A percentile compares a stretch with the other conserved stretches of the same genome.
Evolutionary conservation across 2,113 vertebrate species (phyloP).

Genomic region (Anarhynchus alexandrinus): DNA sequence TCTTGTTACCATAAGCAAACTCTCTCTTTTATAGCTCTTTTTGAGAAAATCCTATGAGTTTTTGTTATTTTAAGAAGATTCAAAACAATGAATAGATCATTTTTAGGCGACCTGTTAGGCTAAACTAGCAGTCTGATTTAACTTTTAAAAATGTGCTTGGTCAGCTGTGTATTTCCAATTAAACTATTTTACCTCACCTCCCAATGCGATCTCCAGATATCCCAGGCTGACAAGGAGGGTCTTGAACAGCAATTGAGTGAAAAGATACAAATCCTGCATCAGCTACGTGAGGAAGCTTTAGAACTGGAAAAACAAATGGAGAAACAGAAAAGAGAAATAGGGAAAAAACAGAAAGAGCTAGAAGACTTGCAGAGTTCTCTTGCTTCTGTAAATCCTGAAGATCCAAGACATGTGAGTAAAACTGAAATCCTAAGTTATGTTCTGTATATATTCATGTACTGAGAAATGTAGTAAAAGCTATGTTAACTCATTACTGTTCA

Average conservation of each 20-base stretch:
- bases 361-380: conserved; percentile 66
- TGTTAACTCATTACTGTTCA: background rate
- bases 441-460: background rate
- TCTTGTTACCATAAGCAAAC: background rate
- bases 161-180: background rate
- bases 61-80: background rate
- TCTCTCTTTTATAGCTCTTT: background rate
- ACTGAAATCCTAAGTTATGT: background rate
- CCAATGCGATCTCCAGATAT: conserved; percentile 58
- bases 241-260: conserved; percentile 72
- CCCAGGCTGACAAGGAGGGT: conserved; percentile 73
- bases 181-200: background rate
- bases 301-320: conserved; percentile 78
- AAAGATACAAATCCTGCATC: conserved; percentile 72
- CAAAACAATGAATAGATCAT: background rate
- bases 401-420: conserved; percentile 80
- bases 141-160: background rate
- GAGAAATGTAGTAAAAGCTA: background rate
- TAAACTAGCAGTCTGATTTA: background rate
- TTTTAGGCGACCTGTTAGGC: background rate
- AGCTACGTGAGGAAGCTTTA: conserved; percentile 71
- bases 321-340: conserved; percentile 71
- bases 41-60: background rate
- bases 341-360: conserved; percentile 69
- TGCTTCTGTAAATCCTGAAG: conserved; percentile 65